A percentile compares a stretch with the other conserved stretches of the same genome.
Conservation (phyloP, 2,797 vertebrate genomes). For the Hirundo rustica region DNA sequence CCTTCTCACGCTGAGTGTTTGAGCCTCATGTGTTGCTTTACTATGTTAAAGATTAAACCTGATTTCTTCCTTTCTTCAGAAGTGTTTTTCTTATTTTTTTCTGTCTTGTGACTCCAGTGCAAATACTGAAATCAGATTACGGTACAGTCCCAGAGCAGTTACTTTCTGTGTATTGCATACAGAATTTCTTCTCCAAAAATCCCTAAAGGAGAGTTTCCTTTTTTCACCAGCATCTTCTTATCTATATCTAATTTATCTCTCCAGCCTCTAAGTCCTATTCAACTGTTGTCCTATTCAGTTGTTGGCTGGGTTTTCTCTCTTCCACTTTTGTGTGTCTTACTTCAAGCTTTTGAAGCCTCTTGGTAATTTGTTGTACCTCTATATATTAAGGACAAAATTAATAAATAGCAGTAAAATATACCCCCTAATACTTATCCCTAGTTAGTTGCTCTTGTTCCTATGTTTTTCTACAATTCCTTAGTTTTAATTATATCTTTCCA, state of each 20-base stretch:
- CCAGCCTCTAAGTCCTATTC: not conserved
- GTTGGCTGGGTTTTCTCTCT: not conserved
- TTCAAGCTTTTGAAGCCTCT: not conserved
- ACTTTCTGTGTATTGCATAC: not conserved
- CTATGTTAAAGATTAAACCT: not conserved
- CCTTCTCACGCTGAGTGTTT: not conserved
- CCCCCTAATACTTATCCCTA: not conserved
- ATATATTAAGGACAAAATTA: not conserved
- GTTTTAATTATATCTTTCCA: not conserved
- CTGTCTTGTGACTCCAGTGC: not conserved
- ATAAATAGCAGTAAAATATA: not conserved
- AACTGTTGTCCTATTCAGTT: not conserved
- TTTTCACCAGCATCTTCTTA: not conserved
- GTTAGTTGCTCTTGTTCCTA: not conserved
- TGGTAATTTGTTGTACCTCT: not conserved
- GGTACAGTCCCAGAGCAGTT: not conserved
- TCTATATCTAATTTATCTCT: not conserved
- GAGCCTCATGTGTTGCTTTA: not conserved
- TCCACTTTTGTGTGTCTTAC: not conserved
- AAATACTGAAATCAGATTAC: not conserved
- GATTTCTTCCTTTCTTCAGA: not conserved
- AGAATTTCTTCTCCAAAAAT: not conserved
- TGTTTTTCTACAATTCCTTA: not conserved
- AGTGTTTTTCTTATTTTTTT: not conserved
- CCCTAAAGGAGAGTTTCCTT: not conserved